phyloP scores from a whole-genome alignment of 1,140 invertebrate genomes.

The Eufriesea mexicana region DNA sequence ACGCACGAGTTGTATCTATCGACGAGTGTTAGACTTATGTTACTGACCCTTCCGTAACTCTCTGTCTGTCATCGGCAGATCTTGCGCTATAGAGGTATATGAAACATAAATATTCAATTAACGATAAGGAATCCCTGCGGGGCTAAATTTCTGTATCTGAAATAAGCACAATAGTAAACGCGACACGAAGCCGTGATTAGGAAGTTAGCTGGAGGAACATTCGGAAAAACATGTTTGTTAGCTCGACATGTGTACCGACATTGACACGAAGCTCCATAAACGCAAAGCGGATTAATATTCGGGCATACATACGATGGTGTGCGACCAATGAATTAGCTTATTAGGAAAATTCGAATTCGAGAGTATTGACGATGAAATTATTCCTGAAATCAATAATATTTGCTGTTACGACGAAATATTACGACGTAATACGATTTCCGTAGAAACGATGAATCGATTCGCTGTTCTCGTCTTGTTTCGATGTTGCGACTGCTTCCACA shows the following conservation, averaged over 20 bases:
- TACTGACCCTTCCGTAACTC: slow-evolving; percentile 80
- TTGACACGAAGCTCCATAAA: neutral
- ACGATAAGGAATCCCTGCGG: slow-evolving; percentile 24
- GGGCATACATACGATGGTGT: slow-evolving; percentile 33
- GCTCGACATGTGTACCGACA: neutral
- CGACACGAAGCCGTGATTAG: neutral
- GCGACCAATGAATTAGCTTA: slow-evolving; percentile 49
- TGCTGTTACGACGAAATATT: slow-evolving; percentile 27
- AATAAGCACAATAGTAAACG: slow-evolving; percentile 1
- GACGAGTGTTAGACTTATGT: slow-evolving; percentile 18
- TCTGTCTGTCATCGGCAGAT: slow-evolving; percentile 76
- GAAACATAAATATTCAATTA: slow-evolving; percentile 70
- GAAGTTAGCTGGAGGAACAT: neutral
- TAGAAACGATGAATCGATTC: slow-evolving; percentile 33
- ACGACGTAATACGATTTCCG: slow-evolving; percentile 1
- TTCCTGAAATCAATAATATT: slow-evolving; percentile 37
- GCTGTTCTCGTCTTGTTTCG: slow-evolving; percentile 34
- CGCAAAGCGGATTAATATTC: slow-evolving; percentile 1
- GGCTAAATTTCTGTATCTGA: slow-evolving; percentile 13
- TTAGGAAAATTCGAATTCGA: slow-evolving; percentile 26
- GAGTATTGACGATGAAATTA: slow-evolving; percentile 39
- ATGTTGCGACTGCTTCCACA: slow-evolving; percentile 4
- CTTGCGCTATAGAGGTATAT: slow-evolving; percentile 71
- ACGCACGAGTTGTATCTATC: neutral
- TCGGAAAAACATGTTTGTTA: slow-evolving; percentile 4